Percentiles rank a stretch among this genome's conserved stretches.
Evolutionary conservation across 1,140 invertebrate genomes (phyloP).

Genomic region (Sweltsa coloradensis): DNA sequence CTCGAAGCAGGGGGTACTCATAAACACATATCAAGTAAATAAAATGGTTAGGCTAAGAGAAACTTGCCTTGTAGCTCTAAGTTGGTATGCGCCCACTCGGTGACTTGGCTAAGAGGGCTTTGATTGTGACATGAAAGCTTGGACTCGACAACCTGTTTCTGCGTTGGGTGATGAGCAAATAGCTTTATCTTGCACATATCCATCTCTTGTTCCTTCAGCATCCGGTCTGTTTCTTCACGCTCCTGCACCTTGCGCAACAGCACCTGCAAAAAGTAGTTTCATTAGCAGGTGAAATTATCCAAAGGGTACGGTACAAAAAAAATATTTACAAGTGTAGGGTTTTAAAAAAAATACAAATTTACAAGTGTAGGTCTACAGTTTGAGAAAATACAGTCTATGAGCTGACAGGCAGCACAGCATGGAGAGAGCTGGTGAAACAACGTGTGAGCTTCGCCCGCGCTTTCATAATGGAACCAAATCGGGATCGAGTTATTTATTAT

Average conservation of each 20-base stretch:
- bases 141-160: constrained; percentile 36
- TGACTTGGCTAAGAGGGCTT: constrained; percentile 41
- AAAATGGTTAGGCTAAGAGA: background rate
- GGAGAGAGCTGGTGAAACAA: too few relatives aligned
- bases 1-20: too few relatives aligned
- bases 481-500: too few relatives aligned
- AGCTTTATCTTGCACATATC: constrained; percentile 50
- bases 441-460: too few relatives aligned
- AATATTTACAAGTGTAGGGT: too few relatives aligned
- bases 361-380: too few relatives aligned
- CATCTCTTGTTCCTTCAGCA: constrained; percentile 42
- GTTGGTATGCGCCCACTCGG: constrained; percentile 34
- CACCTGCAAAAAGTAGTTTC: constrained; percentile 27
- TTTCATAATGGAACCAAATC: too few relatives aligned
- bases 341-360: too few relatives aligned
- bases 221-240: constrained; percentile 50
- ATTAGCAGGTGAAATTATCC: too few relatives aligned
- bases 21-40: background rate
- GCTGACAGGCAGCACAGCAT: too few relatives aligned
- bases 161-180: constrained; percentile 45
- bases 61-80: constrained; percentile 6
- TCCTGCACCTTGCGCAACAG: constrained; percentile 51
- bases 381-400: too few relatives aligned
- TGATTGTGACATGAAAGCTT: constrained; percentile 42
- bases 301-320: too few relatives aligned